Percentiles rank a stretch among this genome's conserved stretches.
phyloP scores from a whole-genome alignment of 2,113 vertebrate species.

The Aleadryas rufinucha region DNA sequence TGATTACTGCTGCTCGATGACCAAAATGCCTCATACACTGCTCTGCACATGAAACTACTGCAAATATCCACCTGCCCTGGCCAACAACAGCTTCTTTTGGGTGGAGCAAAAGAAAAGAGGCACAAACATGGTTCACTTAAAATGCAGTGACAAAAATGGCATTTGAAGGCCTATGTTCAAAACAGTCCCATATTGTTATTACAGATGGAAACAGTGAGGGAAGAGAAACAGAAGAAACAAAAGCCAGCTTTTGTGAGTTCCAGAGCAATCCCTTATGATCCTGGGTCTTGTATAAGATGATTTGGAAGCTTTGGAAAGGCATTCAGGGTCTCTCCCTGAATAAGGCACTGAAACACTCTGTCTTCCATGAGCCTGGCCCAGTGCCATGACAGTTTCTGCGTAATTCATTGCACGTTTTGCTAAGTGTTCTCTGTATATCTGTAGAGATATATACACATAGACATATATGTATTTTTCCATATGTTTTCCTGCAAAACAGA shows the following conservation, averaged over 20 bases:
- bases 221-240: slow-evolving; percentile 66
- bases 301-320: slow-evolving; percentile 60
- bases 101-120: slow-evolving; percentile 13
- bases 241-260: slow-evolving; percentile 75
- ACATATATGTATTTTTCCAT: slow-evolving; percentile 34
- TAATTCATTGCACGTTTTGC: slow-evolving; percentile 46
- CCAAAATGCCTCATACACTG: not conserved
- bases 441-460: slow-evolving; percentile 33
- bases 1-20: not conserved
- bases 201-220: slow-evolving; percentile 45
- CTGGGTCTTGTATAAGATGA: slow-evolving; percentile 60
- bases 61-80: not conserved
- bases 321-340: slow-evolving; percentile 52
- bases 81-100: slow-evolving; percentile 16
- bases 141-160: slow-evolving; percentile 42
- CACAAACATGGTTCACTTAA: slow-evolving; percentile 29
- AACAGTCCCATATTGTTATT: slow-evolving; percentile 52
- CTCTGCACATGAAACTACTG: not conserved
- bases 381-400: not conserved
- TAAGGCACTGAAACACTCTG: slow-evolving; percentile 43
- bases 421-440: slow-evolving; percentile 59
- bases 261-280: slow-evolving; percentile 58
- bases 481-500: slow-evolving; percentile 58
- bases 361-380: slow-evolving; percentile 44
- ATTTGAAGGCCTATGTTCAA: slow-evolving; percentile 16